Base-by-base conservation (phyloP, 2,113 vertebrate genomes). In the Aviceda subcristata region DNA sequence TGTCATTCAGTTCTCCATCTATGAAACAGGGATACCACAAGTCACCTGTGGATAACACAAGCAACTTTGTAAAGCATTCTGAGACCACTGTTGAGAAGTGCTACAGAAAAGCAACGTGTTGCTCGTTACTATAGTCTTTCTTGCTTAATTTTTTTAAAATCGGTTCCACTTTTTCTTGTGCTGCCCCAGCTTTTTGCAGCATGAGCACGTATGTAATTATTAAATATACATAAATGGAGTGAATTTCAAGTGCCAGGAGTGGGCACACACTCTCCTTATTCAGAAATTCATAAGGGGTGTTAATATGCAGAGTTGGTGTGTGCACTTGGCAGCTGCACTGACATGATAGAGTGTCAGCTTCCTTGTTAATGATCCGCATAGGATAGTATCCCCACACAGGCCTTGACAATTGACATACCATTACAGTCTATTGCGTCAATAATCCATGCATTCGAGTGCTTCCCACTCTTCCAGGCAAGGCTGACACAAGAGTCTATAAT, bases 361-460 rank as follows among this genome's bases (percentile, higher is more conserved):
- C 96, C 96, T 96, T 97, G 95, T 96, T 97, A 97, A 97, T 97
- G 97, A 97, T 95, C 95, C 77, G 29, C 96, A 91, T 36, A 97
- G 91, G 91, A 96, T 96, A 97, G 94, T 97, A 95, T 95, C 95
- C 82, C 91, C 92, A 96, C 91, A 86, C 50, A 95, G 96, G 94
- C 94, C 97, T 95, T 95, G 92, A 97, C 94, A 96, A 97, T 92
- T 97, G 97, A 95, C 92, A 95, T 90, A 92, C 92, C 91, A 94
- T 94, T 97, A 91, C 95, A 97, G 92, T 85, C 91, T 97, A 96
- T 95, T 96, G 96, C 77, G 0, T 94, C 94, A 96, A 97, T 97
- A 97, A 97, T 96, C 96, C 91, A 95, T 91, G 94, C 92, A 90
- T 96, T 97, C 95, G 92, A 95, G 94, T 95, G 86, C 94, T 94